Percentiles rank a stretch among this genome's conserved stretches.
phyloP scores from a whole-genome alignment of 2,888 invertebrate genomes.

The Coenonympha glycerion region DNA sequence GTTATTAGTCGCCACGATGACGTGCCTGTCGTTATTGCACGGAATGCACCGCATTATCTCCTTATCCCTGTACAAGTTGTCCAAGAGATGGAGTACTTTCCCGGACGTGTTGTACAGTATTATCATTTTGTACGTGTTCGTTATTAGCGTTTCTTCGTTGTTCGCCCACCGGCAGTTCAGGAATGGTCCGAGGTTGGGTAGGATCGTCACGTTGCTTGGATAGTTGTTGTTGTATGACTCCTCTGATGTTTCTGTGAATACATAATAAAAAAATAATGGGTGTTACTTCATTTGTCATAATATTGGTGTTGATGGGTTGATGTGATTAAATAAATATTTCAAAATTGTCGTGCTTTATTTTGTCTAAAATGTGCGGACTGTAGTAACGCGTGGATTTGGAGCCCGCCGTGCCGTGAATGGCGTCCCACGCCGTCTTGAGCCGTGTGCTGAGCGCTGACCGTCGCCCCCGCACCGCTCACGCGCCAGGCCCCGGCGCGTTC shows the following conservation, averaged over 20 bases:
- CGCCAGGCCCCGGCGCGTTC: no score
- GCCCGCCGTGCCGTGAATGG: no score
- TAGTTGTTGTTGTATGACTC: slow-evolving; percentile 53
- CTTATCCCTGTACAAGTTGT: slow-evolving; percentile 47
- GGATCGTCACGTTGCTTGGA: slow-evolving; percentile 46
- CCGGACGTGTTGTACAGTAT: slow-evolving; percentile 52
- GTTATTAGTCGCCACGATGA: slow-evolving; percentile 45
- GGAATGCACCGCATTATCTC: slow-evolving; percentile 52
- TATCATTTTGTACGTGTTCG: slow-evolving; percentile 58
- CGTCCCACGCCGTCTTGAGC: no score
- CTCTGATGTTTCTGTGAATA: slow-evolving; percentile 52
- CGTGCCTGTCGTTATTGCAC: slow-evolving; percentile 53
- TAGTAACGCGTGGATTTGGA: no score
- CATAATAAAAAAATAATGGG: not conserved
- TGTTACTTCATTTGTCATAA: no score
- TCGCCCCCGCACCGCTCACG: no score
- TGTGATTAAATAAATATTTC: no score
- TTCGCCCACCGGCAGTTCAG: slow-evolving; percentile 62
- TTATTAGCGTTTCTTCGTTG: slow-evolving; percentile 49
- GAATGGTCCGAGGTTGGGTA: slow-evolving; percentile 46
- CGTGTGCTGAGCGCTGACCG: no score
- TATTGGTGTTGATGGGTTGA: no score
- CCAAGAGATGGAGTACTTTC: slow-evolving; percentile 41
- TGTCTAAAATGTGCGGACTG: no score
- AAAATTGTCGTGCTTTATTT: no score